Evolutionary conservation across 92 coral and sea anemone genomes (phyloP).

Genomic region (Epizoanthus illoricatus): DNA sequence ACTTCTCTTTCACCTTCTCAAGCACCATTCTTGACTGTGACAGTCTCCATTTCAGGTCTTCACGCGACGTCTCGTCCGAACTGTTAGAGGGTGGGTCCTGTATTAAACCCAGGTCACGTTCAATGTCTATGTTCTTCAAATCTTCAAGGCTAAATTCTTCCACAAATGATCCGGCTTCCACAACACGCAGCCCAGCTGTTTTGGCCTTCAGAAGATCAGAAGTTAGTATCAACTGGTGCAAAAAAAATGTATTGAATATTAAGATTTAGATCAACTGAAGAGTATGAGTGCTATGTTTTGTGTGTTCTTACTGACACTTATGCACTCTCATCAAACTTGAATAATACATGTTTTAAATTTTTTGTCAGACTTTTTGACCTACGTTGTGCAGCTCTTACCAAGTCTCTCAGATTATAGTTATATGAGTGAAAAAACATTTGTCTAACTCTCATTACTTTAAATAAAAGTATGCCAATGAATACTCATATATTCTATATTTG

Average conservation of each 20-base stretch:
- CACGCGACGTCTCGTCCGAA: slow-evolving; percentile 39
- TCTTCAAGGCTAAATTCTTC: slow-evolving; percentile 61
- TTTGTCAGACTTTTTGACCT: too few relatives aligned
- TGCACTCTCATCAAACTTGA: too few relatives aligned
- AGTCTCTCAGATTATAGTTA: too few relatives aligned
- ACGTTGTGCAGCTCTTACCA: too few relatives aligned
- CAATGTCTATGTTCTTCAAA: slow-evolving; percentile 53
- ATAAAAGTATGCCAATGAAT: too few relatives aligned
- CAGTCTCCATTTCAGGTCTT: slow-evolving; percentile 63
- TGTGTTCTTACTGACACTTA: too few relatives aligned
- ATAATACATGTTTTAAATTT: too few relatives aligned
- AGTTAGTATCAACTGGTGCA: neutral
- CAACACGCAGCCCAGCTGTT: slow-evolving; percentile 48
- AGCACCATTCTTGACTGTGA: slow-evolving; percentile 74
- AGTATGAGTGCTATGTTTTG: too few relatives aligned
- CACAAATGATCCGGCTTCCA: slow-evolving; percentile 67
- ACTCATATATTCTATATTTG: too few relatives aligned
- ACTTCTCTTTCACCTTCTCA: slow-evolving; percentile 48
- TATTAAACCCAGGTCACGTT: slow-evolving; percentile 62
- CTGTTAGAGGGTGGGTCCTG: slow-evolving; percentile 43
- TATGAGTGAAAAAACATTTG: too few relatives aligned
- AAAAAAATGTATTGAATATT: neutral
- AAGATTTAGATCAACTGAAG: too few relatives aligned
- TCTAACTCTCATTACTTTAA: too few relatives aligned
- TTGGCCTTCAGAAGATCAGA: slow-evolving; percentile 44